phyloP scores from a whole-genome alignment of 2,113 vertebrate species.

The Hemicordylus capensis region DNA sequence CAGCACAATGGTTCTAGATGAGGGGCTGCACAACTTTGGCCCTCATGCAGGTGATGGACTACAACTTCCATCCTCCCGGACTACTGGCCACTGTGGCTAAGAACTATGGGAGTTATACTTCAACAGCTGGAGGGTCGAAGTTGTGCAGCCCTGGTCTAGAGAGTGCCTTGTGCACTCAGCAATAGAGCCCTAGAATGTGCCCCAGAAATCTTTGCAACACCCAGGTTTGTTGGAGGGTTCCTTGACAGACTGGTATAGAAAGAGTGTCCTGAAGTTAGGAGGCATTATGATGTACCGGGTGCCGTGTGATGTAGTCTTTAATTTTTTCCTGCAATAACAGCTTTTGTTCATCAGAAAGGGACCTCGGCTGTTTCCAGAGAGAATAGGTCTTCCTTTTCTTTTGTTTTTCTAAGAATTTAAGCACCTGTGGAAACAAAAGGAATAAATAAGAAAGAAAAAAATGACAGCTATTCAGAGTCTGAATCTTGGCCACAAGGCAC shows the following conservation, averaged over 20 bases:
- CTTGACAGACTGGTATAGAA: not conserved
- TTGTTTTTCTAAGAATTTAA: conserved; percentile 81
- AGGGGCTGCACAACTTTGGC: no score
- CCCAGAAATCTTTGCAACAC: not conserved
- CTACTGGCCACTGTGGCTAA: not conserved
- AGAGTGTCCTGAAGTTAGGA: not conserved
- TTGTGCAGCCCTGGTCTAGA: no score
- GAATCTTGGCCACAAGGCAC: not conserved
- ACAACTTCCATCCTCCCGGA: no score
- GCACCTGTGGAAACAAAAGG: conserved; percentile 72
- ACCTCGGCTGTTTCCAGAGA: conserved; percentile 78
- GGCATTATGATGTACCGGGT: conserved; percentile 79
- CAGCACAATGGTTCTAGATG: no score
- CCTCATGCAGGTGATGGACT: no score
- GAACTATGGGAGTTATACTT: no score
- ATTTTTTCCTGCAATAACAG: conserved; percentile 83
- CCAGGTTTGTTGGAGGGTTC: not conserved
- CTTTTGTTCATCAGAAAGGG: conserved; percentile 82
- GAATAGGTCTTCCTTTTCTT: conserved; percentile 65
- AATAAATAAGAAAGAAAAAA: not conserved
- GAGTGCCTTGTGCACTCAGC: not conserved
- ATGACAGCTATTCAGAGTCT: conserved; percentile 4
- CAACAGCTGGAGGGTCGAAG: no score
- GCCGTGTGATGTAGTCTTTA: conserved; percentile 81
- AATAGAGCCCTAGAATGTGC: no score